A percentile compares a stretch with the other conserved stretches of the same genome.
Conservation (phyloP, 2,113 vertebrate genomes). For the Serinus canaria region DNA sequence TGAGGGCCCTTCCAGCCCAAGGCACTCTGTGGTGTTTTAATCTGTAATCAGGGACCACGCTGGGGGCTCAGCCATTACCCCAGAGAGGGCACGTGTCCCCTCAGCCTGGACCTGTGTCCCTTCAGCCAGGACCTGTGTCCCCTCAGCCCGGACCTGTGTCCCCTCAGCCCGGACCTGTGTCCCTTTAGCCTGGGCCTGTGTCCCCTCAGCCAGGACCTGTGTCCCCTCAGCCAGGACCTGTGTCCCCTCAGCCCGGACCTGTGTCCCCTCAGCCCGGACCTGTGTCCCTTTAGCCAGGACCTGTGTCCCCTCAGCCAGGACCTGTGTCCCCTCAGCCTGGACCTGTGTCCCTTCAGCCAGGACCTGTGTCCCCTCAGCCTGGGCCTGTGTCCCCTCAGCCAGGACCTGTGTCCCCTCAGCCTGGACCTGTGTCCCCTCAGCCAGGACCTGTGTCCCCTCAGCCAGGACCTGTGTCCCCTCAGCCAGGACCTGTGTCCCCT, state of each 20-base stretch:
- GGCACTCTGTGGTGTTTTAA: background rate
- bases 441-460: background rate
- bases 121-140: too few relatives aligned
- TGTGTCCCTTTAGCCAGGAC: background rate
- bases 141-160: background rate
- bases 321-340: too few relatives aligned
- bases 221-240: background rate
- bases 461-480: too few relatives aligned
- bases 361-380: too few relatives aligned
- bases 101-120: background rate
- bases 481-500: background rate
- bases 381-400: too few relatives aligned
- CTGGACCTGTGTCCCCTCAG: background rate
- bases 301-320: background rate
- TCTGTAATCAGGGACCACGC: accelerated
- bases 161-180: too few relatives aligned
- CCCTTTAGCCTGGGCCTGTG: too few relatives aligned
- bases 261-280: too few relatives aligned
- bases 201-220: background rate
- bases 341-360: too few relatives aligned
- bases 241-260: background rate
- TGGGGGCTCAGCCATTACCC: background rate
- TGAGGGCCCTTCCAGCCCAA: background rate
- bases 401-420: background rate
- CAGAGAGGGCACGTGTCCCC: accelerated